phyloP scores from a whole-genome alignment of 2,888 invertebrate genomes.

The Fragum whitleyi region DNA sequence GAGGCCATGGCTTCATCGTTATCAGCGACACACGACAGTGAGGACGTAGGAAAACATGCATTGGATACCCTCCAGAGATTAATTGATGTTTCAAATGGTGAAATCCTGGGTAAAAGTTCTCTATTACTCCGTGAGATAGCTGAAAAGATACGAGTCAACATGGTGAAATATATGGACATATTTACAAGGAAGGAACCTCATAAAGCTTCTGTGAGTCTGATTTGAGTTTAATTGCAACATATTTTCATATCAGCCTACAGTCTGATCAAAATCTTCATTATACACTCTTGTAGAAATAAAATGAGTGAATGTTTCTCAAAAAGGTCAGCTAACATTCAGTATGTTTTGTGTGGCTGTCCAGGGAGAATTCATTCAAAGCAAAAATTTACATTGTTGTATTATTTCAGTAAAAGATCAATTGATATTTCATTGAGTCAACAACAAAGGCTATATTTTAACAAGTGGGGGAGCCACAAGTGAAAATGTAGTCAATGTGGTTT shows the following conservation, averaged over 20 bases:
- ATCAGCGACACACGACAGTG: slow-evolving; percentile 74
- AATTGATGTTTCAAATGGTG: slow-evolving; percentile 71
- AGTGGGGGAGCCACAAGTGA: too few relatives aligned
- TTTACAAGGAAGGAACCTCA: slow-evolving; percentile 75
- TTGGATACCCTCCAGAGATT: slow-evolving; percentile 72
- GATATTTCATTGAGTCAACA: too few relatives aligned
- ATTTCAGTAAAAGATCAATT: too few relatives aligned
- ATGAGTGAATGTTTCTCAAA: too few relatives aligned
- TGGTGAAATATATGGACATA: slow-evolving; percentile 74
- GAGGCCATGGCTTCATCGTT: slow-evolving; percentile 69
- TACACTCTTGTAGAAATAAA: too few relatives aligned
- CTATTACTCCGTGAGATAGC: slow-evolving; percentile 74
- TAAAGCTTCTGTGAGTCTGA: slow-evolving; percentile 74
- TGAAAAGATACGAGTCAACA: slow-evolving; percentile 78
- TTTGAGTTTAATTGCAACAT: neutral
- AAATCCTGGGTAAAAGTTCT: slow-evolving; percentile 74
- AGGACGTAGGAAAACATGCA: slow-evolving; percentile 73
- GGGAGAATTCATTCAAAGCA: too few relatives aligned
- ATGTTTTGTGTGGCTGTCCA: too few relatives aligned
- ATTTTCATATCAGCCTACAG: neutral
- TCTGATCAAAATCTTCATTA: neutral
- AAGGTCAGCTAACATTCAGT: too few relatives aligned
- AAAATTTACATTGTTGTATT: too few relatives aligned
- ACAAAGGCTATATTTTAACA: too few relatives aligned
- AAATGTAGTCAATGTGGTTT: too few relatives aligned